These are phyloP conservation scores for Campylorhamphus procurvoides DNA, from an alignment of 2,113 vertebrate genomes.

Conservation along the genomic window DNA sequence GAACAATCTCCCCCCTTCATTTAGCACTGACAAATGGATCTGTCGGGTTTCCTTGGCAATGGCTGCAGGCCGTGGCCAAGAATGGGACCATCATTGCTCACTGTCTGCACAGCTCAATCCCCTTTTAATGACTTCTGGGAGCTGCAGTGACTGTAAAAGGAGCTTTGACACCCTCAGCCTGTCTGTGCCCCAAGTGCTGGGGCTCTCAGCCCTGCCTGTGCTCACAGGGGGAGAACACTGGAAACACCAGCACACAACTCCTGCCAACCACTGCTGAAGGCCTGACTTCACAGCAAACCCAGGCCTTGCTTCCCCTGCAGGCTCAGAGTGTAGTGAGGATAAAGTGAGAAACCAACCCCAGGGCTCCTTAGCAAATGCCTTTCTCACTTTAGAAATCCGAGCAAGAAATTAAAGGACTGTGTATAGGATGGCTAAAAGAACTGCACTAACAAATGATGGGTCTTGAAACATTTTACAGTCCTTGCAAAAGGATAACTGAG, in stretches of 20 bases:
- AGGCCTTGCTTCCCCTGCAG: neutral
- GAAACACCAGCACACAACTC: neutral
- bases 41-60: neutral
- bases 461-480: neutral
- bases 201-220: neutral
- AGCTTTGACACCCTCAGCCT: neutral
- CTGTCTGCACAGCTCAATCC: neutral
- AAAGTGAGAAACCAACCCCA: neutral
- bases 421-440: neutral
- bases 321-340: neutral
- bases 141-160: neutral
- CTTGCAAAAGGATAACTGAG: neutral
- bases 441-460: rapidly evolving
- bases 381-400: neutral
- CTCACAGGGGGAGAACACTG: neutral
- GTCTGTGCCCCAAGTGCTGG: neutral
- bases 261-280: neutral
- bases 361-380: neutral
- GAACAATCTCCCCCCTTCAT: neutral
- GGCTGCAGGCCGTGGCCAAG: neutral
- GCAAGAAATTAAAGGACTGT: neutral
- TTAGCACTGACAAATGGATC: neutral
- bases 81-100: neutral
- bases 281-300: neutral
- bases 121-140: neutral